A percentile compares a stretch with the other conserved stretches of the same genome.
phyloP scores from a whole-genome alignment of 2,888 invertebrate genomes.

The Drosophila stalkeri region DNA sequence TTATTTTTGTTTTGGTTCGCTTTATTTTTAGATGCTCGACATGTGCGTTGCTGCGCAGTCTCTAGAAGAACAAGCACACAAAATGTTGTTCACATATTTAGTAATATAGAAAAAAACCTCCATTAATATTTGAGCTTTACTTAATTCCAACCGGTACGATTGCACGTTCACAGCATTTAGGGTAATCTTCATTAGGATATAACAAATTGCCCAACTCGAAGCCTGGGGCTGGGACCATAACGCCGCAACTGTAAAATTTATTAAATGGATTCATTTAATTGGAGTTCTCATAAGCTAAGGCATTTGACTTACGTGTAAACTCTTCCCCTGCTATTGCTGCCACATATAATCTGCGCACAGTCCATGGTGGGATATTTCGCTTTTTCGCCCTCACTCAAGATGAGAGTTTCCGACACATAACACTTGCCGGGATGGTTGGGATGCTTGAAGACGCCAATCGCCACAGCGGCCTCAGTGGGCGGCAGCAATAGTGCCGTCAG shows the following conservation, averaged over 20 bases:
- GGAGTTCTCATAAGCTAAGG: neutral
- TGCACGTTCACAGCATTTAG: slow-evolving; percentile 52
- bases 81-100: slow-evolving; percentile 5
- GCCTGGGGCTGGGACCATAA: slow-evolving; percentile 8
- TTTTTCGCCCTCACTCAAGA: slow-evolving; percentile 39
- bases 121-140: neutral
- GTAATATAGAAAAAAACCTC: neutral
- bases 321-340: slow-evolving; percentile 25
- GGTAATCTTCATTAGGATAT: slow-evolving; percentile 55
- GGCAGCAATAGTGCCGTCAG: slow-evolving; percentile 18
- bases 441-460: slow-evolving; percentile 40
- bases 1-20: neutral
- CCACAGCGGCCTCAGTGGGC: slow-evolving; percentile 41
- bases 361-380: slow-evolving; percentile 32
- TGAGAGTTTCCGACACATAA: slow-evolving; percentile 37
- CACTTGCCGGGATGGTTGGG: slow-evolving; percentile 70
- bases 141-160: slow-evolving; percentile 12
- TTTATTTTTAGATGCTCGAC: slow-evolving; percentile 31
- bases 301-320: slow-evolving; percentile 54
- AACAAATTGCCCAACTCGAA: slow-evolving; percentile 43
- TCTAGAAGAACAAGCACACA: slow-evolving; percentile 18
- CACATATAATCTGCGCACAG: slow-evolving; percentile 59
- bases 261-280: neutral
- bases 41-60: slow-evolving; percentile 10
- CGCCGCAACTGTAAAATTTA: slow-evolving; percentile 53